These are phyloP conservation scores for Athalia cordata DNA, from an alignment of 2,888 invertebrate species.

Conservation along the genomic window DNA sequence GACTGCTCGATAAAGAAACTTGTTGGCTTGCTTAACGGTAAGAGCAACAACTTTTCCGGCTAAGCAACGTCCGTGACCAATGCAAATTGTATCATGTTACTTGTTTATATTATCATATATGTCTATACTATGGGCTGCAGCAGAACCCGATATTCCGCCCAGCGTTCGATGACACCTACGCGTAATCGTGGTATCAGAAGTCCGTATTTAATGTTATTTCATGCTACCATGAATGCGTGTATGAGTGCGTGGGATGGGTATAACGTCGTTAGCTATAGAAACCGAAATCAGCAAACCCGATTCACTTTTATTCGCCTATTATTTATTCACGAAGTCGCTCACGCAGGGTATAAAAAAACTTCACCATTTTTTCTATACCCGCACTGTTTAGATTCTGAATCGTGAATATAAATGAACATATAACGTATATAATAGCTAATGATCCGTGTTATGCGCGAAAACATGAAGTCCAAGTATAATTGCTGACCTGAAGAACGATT, in stretches of 20 bases:
- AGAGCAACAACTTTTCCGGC: conserved; percentile 19
- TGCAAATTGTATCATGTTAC: conserved; percentile 57
- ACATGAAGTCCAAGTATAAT: neutral
- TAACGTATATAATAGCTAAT: too few species aligned
- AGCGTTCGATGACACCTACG: conserved; percentile 39
- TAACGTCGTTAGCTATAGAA: neutral
- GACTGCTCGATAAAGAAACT: too few species aligned
- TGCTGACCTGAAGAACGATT: neutral
- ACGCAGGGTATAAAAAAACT: neutral
- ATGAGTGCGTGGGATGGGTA: neutral
- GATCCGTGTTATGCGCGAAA: too few species aligned
- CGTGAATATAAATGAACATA: too few species aligned
- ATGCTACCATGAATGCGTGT: neutral
- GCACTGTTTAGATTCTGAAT: too few species aligned
- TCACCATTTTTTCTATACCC: too few species aligned
- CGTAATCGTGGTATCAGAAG: conserved; percentile 14
- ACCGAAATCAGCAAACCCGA: neutral
- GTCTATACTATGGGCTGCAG: conserved; percentile 13
- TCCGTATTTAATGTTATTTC: neutral
- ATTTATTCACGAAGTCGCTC: neutral
- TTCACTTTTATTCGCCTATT: conserved; percentile 5
- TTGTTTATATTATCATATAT: conserved; percentile 26
- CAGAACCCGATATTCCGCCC: conserved; percentile 36
- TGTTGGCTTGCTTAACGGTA: conserved; percentile 4
- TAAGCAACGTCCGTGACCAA: conserved; percentile 59